A percentile compares a stretch with the other conserved stretches of the same genome.
Evolutionary conservation across 2,888 invertebrate genomes (phyloP).

Genomic region (Hemaris fuciformis): DNA sequence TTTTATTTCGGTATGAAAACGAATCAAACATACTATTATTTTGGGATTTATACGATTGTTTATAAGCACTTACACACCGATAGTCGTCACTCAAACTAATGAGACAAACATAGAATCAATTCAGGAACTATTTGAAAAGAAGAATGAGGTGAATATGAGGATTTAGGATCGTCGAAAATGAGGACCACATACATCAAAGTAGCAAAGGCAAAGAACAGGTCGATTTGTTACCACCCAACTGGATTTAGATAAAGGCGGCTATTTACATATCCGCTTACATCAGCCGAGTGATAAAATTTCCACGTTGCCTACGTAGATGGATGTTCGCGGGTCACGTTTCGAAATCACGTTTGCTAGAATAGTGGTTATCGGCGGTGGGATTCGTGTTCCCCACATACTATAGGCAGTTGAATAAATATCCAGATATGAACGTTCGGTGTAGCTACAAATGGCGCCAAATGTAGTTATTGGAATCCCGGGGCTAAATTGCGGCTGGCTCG

Average conservation of each 20-base stretch:
- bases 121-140: too few relatives aligned
- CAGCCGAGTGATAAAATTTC: conserved; percentile 8
- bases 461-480: conserved; percentile 50
- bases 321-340: conserved; percentile 18
- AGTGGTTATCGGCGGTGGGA: conserved; percentile 34
- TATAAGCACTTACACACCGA: too few relatives aligned
- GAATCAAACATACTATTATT: too few relatives aligned
- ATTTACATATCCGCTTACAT: conserved; percentile 12
- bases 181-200: not conserved
- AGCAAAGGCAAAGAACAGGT: not conserved
- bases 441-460: conserved; percentile 50
- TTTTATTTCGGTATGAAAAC: too few relatives aligned
- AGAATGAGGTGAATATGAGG: not conserved
- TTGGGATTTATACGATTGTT: too few relatives aligned
- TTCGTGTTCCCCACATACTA: conserved; percentile 16
- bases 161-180: not conserved
- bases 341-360: conserved; percentile 25
- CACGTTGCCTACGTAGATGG: conserved; percentile 7
- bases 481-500: conserved; percentile 47
- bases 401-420: conserved; percentile 16
- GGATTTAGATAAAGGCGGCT: conserved; percentile 1
- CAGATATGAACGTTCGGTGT: conserved; percentile 24
- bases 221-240: conserved; percentile 1
- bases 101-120: too few relatives aligned
- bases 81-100: too few relatives aligned